phyloP scores from a whole-genome alignment of 2,888 invertebrate species.

The Lithosia quadra region DNA sequence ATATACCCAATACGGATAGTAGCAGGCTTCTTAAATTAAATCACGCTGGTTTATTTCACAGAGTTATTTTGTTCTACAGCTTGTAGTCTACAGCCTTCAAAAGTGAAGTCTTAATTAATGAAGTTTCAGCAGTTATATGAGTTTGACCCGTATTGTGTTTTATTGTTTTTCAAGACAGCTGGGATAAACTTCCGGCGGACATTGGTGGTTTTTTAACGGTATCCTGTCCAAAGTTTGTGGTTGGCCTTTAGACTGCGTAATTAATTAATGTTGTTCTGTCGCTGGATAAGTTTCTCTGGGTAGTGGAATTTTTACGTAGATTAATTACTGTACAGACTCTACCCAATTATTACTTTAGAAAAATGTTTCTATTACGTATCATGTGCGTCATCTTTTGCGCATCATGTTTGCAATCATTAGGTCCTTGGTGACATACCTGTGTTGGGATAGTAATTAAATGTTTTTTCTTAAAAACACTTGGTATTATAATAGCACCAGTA shows the following conservation, averaged over 20 bases:
- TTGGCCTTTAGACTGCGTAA: constrained; percentile 36
- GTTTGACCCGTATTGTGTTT: constrained; percentile 54
- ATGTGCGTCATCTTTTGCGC: neutral
- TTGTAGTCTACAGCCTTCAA: constrained; percentile 29
- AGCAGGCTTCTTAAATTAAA: neutral
- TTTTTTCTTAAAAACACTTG: too few relatives aligned
- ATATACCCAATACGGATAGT: neutral
- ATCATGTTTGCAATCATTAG: too few relatives aligned
- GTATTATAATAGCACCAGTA: too few relatives aligned
- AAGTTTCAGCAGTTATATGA: constrained; percentile 52
- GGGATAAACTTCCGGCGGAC: constrained; percentile 35
- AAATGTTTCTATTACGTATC: neutral
- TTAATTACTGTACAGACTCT: constrained; percentile 3
- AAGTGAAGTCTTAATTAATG: constrained; percentile 54
- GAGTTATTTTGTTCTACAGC: neutral
- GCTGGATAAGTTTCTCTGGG: constrained; percentile 5
- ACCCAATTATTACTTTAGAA: constrained; percentile 2
- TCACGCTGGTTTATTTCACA: neutral
- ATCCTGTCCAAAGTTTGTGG: constrained; percentile 35
- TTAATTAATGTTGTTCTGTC: constrained; percentile 43
- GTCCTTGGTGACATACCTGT: too few relatives aligned
- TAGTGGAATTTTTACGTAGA: constrained; percentile 7
- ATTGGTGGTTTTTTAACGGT: constrained; percentile 38
- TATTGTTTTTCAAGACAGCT: constrained; percentile 49
- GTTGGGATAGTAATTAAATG: too few relatives aligned